Evolutionary conservation across 2,113 vertebrate species (phyloP).

Genomic region (Erythrocercus mccallii): DNA sequence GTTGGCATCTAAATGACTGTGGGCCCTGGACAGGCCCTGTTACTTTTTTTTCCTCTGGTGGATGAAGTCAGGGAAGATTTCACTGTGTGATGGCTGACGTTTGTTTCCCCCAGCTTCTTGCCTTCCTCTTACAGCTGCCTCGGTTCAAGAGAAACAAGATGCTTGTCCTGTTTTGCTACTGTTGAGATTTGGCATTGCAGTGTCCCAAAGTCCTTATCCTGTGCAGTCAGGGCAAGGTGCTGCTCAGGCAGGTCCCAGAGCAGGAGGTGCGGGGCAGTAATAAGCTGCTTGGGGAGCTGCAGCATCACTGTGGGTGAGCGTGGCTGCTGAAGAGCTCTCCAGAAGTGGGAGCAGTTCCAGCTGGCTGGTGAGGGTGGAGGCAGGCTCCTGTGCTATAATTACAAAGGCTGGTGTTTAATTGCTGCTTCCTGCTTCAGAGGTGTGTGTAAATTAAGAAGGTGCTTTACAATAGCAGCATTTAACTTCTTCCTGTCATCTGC

Average conservation of each 20-base stretch:
- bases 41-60: not conserved
- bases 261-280: not conserved
- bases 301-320: fast-evolving
- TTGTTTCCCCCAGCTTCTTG: not conserved
- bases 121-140: not conserved
- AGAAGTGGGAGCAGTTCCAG: not conserved
- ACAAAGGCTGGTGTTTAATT: not conserved
- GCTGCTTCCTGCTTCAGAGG: not conserved
- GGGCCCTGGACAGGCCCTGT: not conserved
- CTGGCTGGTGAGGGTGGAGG: not conserved
- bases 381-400: not conserved
- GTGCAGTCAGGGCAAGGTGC: not conserved
- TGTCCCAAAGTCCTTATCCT: not conserved
- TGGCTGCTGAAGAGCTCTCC: not conserved
- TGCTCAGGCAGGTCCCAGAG: not conserved
- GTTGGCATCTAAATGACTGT: not conserved
- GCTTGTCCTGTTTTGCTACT: fast-evolving
- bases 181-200: not conserved
- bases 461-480: not conserved
- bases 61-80: not conserved
- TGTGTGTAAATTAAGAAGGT: not conserved
- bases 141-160: not conserved
- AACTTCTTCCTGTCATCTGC: not conserved
- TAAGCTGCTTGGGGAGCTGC: not conserved
- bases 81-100: not conserved